Evolutionary conservation across 2,797 vertebrate species (phyloP).

Genomic region (Anguilla pacifica): DNA sequence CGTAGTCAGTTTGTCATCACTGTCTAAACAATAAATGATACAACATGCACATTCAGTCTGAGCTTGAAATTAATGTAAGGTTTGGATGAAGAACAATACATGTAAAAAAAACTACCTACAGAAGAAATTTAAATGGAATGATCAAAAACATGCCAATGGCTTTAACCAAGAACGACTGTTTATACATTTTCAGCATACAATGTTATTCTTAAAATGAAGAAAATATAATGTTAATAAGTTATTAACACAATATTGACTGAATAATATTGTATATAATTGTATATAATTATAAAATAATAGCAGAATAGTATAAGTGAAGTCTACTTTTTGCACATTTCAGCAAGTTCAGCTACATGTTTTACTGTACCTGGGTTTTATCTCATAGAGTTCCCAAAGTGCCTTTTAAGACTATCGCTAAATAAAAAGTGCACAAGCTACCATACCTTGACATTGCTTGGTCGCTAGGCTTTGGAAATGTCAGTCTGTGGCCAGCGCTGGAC

Average conservation of each 20-base stretch:
- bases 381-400: background rate
- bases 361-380: background rate
- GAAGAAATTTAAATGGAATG: background rate
- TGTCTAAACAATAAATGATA: background rate
- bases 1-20: background rate
- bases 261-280: no score
- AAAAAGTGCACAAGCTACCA: background rate
- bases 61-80: no score
- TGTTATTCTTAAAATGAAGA: background rate
- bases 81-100: background rate
- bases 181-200: background rate
- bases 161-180: background rate
- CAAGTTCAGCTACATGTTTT: no score
- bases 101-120: background rate
- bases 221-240: no score
- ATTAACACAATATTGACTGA: no score
- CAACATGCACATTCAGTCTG: background rate
- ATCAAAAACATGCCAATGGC: background rate
- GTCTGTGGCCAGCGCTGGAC: background rate
- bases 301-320: no score
- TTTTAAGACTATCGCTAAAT: background rate
- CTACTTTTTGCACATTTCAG: no score
- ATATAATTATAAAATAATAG: no score
- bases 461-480: background rate
- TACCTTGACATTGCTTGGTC: background rate